Conservation (phyloP, 2,797 vertebrate genomes). For the Hapalemur alaotrensis region DNA sequence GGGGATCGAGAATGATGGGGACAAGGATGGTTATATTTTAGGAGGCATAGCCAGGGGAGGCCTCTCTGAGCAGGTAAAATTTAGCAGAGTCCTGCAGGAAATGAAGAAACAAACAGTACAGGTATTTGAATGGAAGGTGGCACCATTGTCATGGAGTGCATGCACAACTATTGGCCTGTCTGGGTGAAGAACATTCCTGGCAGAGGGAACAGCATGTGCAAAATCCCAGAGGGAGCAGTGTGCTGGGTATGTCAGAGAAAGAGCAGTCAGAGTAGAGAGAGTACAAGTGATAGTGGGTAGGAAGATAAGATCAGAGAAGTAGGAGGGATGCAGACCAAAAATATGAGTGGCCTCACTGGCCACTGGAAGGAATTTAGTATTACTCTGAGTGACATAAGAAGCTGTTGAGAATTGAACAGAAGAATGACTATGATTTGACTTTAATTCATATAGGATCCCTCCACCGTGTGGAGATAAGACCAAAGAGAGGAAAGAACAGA, state of each 20-base stretch:
- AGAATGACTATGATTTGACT: background rate
- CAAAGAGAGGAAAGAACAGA: background rate
- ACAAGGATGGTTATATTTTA: background rate
- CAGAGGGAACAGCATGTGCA: background rate
- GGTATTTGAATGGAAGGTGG: background rate
- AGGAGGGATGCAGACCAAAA: background rate
- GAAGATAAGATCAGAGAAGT: background rate
- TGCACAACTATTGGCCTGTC: accelerated
- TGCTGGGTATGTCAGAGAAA: background rate
- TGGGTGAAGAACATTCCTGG: background rate
- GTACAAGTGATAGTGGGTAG: accelerated
- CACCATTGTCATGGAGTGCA: background rate
- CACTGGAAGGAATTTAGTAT: background rate
- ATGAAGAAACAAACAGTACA: background rate
- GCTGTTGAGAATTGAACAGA: background rate
- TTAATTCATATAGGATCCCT: background rate
- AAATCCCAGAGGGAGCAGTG: background rate
- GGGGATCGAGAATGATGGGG: background rate
- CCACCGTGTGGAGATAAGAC: background rate
- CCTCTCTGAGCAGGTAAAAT: background rate
- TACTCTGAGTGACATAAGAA: background rate
- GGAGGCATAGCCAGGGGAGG: background rate
- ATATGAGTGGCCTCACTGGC: background rate
- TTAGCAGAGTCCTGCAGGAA: background rate
- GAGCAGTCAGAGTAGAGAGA: background rate